Evolutionary conservation across 2,888 invertebrate species (phyloP).

Genomic region (Pegoplata infirma): DNA sequence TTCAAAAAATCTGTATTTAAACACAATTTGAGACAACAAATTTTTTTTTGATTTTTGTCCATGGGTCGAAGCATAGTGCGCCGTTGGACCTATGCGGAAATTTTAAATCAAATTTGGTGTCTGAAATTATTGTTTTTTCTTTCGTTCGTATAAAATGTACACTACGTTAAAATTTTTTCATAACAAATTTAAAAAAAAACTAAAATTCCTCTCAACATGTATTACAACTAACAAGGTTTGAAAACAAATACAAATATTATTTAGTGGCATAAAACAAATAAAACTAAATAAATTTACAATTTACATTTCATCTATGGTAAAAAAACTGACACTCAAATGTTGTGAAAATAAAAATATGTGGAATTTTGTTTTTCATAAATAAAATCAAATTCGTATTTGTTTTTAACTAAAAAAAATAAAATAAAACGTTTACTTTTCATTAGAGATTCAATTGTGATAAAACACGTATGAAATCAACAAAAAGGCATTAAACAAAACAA

Average conservation of each 20-base stretch:
- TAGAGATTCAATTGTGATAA: constrained; percentile 46
- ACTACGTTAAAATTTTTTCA: too few relatives aligned
- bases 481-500: not conserved
- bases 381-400: constrained; percentile 19
- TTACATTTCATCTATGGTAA: constrained; percentile 1
- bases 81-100: too few relatives aligned
- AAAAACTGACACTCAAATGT: constrained; percentile 15
- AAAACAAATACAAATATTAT: constrained; percentile 8
- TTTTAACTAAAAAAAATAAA: constrained; percentile 13
- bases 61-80: too few relatives aligned
- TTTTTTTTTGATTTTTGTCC: too few relatives aligned
- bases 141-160: too few relatives aligned
- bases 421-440: constrained; percentile 42
- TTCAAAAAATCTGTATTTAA: too few relatives aligned
- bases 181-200: too few relatives aligned
- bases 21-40: too few relatives aligned
- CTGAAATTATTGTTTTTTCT: too few relatives aligned
- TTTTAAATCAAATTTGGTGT: too few relatives aligned
- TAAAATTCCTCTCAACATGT: not conserved
- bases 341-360: constrained; percentile 2
- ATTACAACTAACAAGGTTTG: not conserved
- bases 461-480: constrained; percentile 44
- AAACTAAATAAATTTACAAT: constrained; percentile 19
- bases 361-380: constrained; percentile 14
- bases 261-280: constrained; percentile 23